Evolutionary conservation across 2,797 vertebrate species (phyloP), one percentile per base, ranked within the genome.

Genomic region (Distichodus sexfasciatus): DNA sequence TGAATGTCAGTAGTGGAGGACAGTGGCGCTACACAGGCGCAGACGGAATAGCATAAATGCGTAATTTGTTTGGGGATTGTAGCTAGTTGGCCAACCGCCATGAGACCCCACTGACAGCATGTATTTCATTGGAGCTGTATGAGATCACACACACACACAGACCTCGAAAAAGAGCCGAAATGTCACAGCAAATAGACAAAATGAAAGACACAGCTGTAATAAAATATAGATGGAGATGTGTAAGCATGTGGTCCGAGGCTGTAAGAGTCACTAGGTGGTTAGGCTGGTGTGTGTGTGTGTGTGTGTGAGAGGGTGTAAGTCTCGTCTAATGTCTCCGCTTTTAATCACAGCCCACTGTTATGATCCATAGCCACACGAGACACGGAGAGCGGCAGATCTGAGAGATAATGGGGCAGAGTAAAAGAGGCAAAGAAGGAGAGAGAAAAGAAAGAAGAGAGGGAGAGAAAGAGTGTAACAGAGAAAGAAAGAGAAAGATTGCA

Each of bases 1-100:
- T 88, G 86, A 91, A 90, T 89, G 87, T 90, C 87, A 87, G 81
- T 31, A 21, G 79, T 76, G 85, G 82, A 89, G 82, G 87, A 87
- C 74, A 81, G 74, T 60, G 60, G 61, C 69, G 77, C 41, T 47
- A 28, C 69, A 71, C 57, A 35, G n/a, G 82, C 82, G 74, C 83
- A 73, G 78, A 79, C 76, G 29, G 83, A 86, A 78, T 71, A 79
- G 80, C 80, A 84, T 80, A 85, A 87, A 87, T 83, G 82, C 82
- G 80, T 80, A 81, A 83, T 87, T 87, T 87, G 85, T 87, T 87
- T 85, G 72, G 79, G 77, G 75, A 84, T 75, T 41, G 80, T 69
- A 80, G 80, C 69, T 77, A 74, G 69, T 73, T 84, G 81, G 82
- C 76, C 60, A 76, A 80, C 87, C 82, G 82, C 72, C 81, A 72